A percentile compares a stretch with the other conserved stretches of the same genome.
Conservation (phyloP, 2,888 invertebrate genomes). For the Germaria angustata region DNA sequence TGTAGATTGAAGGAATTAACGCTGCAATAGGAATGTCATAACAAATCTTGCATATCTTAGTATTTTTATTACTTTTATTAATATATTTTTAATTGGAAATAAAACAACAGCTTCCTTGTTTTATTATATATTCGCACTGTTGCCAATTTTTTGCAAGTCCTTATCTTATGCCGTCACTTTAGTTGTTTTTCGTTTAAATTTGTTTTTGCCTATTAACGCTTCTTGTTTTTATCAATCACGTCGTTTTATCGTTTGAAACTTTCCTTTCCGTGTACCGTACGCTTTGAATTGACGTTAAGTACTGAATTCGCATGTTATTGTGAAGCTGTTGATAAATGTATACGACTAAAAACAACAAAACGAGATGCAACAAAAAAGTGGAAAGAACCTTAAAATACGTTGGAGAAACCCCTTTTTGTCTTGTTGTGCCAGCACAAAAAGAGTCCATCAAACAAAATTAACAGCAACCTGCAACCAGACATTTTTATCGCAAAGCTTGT, state of each 20-base stretch:
- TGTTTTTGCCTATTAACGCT: conserved; percentile 39
- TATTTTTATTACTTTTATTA: neutral
- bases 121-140: neutral
- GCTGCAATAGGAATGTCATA: too few species aligned
- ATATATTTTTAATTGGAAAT: neutral
- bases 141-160: neutral
- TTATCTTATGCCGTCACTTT: neutral
- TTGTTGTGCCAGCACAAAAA: conserved; percentile 15
- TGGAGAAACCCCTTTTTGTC: neutral
- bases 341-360: conserved; percentile 71
- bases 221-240: neutral
- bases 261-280: conserved; percentile 63
- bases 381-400: neutral
- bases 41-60: too few species aligned
- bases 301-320: conserved; percentile 71
- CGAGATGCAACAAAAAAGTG: conserved; percentile 11
- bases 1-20: too few species aligned
- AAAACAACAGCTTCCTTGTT: neutral
- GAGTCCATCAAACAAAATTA: neutral
- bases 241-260: conserved; percentile 13
- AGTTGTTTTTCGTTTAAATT: conserved; percentile 4
- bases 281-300: conserved; percentile 72
- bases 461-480: neutral
- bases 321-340: conserved; percentile 73
- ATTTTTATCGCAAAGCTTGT: conserved; percentile 6